phyloP scores from a whole-genome alignment of 1,140 invertebrate species.

The Hylyphantes graminicola region DNA sequence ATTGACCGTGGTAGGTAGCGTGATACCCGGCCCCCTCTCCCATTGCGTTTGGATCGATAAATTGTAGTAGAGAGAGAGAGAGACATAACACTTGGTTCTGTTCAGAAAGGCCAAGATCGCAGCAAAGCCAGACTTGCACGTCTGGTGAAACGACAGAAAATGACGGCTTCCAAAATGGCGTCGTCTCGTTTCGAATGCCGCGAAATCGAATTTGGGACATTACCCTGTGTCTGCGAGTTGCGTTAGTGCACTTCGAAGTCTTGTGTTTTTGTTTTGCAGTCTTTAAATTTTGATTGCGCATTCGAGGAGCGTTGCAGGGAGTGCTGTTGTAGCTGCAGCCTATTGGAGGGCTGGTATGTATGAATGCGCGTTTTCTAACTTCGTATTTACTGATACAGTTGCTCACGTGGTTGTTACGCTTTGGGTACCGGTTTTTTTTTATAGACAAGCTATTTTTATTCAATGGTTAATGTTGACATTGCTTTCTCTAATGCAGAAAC shows the following conservation, averaged over 20 bases:
- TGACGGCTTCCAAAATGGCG: constrained; percentile 31
- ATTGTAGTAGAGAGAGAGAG: too few species aligned
- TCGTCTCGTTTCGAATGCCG: not conserved
- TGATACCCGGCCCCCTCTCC: too few species aligned
- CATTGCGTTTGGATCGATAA: too few species aligned
- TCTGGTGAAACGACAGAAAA: constrained; percentile 18
- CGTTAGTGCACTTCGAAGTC: not conserved
- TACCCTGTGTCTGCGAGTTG: not conserved
- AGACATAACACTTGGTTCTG: constrained; percentile 10
- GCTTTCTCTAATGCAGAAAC: too few species aligned
- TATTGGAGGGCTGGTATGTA: constrained; percentile 20
- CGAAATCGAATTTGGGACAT: not conserved
- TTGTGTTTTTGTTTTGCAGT: not conserved
- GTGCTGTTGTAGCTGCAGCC: not conserved
- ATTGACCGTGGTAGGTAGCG: too few species aligned
- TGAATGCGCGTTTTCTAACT: constrained; percentile 21
- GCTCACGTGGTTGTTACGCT: constrained; percentile 16
- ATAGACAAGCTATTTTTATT: too few species aligned
- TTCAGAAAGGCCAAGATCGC: constrained; percentile 21
- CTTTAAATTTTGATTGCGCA: not conserved
- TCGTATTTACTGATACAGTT: constrained; percentile 26
- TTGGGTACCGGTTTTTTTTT: too few species aligned
- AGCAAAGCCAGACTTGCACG: constrained; percentile 15
- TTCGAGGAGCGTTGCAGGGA: not conserved
- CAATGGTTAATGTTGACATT: too few species aligned